Evolutionary conservation across 1,140 invertebrate species (phyloP).

Genomic region (Matsumurasca onukii): DNA sequence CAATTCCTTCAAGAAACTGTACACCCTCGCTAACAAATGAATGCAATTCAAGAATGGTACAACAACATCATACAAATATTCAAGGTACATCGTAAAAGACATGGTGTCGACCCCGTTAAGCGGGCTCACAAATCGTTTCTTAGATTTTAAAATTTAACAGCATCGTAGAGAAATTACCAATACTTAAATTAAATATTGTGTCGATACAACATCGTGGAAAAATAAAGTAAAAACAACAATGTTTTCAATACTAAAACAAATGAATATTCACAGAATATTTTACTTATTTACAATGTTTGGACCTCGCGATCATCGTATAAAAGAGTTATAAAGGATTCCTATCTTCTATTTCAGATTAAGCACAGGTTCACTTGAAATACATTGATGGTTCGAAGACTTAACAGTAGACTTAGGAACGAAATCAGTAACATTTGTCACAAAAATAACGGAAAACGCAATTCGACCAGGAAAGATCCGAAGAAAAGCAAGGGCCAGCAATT

Average conservation of each 20-base stretch:
- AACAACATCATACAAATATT: not conserved
- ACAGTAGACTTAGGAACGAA: slow-evolving; percentile 8
- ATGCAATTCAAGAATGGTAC: slow-evolving; percentile 8
- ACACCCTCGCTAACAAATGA: slow-evolving; percentile 4
- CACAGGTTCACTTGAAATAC: not conserved
- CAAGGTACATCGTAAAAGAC: too few species aligned
- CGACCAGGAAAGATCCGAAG: not conserved
- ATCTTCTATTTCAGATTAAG: not conserved
- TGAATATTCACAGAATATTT: slow-evolving; percentile 23
- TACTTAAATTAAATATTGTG: slow-evolving; percentile 1
- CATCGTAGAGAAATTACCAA: not conserved
- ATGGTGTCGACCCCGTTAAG: too few species aligned
- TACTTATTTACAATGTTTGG: slow-evolving; percentile 20
- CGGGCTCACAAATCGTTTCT: too few species aligned
- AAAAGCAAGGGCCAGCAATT: not conserved
- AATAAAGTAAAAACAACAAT: slow-evolving; percentile 23
- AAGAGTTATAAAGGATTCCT: not conserved
- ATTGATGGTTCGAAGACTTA: slow-evolving; percentile 1
- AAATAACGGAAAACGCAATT: not conserved
- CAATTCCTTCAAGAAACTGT: not conserved
- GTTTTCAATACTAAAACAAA: slow-evolving; percentile 13
- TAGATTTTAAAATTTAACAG: not conserved
- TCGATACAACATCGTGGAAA: not conserved
- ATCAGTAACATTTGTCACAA: not conserved
- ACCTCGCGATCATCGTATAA: slow-evolving; percentile 19